These are phyloP conservation scores for Albula goreensis DNA, from an alignment of 2,113 vertebrate genomes.

Conservation along the genomic window DNA sequence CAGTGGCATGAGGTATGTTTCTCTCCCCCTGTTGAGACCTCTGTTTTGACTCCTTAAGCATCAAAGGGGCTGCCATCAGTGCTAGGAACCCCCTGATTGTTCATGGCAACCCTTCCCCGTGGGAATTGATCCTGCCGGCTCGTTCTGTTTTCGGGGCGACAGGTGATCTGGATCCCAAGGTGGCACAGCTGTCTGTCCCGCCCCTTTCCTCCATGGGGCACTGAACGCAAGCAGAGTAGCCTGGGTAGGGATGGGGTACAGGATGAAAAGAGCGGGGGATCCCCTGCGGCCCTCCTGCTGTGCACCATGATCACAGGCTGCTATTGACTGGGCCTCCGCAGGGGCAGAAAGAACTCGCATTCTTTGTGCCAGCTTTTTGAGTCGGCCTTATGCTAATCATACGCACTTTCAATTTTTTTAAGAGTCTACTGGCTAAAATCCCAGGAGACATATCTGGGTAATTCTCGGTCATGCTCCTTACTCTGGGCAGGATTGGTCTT, in stretches of 20 bases:
- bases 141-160: not conserved
- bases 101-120: not conserved
- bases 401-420: not conserved
- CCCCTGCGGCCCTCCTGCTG: not conserved
- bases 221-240: not conserved
- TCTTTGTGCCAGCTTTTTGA: too few species aligned
- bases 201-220: not conserved
- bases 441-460: not conserved
- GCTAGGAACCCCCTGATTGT: not conserved
- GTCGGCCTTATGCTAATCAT: not conserved
- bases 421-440: slow-evolving; percentile 3
- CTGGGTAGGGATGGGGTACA: not conserved
- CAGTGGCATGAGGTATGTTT: not conserved
- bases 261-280: not conserved
- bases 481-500: not conserved
- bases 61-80: not conserved
- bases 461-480: not conserved
- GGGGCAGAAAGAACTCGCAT: not conserved
- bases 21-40: not conserved
- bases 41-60: not conserved
- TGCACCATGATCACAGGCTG: not conserved
- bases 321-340: not conserved
- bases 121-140: not conserved
- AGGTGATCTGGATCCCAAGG: not conserved
- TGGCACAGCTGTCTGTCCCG: not conserved